Evolutionary conservation across 1,140 invertebrate species (phyloP).

Genomic region (Drosophila repletoides): DNA sequence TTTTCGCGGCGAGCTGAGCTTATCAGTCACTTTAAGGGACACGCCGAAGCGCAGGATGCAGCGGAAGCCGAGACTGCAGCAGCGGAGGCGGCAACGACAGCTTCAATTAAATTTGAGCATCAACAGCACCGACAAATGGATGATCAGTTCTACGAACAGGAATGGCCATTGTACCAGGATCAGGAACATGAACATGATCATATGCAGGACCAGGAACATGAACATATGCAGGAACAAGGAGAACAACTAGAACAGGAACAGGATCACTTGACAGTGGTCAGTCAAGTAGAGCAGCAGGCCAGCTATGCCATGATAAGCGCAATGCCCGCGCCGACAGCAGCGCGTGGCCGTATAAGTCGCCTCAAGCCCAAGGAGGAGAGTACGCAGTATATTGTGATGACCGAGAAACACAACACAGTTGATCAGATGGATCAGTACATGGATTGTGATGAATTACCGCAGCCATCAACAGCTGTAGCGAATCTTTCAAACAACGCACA

Average conservation of each 20-base stretch:
- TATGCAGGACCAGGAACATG: conserved; percentile 1
- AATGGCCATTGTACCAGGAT: conserved; percentile 58
- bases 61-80: conserved; percentile 83
- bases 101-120: conserved; percentile 55
- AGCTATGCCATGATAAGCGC: conserved; percentile 25
- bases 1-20: conserved; percentile 90
- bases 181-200: conserved; percentile 28
- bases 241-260: conserved; percentile 39
- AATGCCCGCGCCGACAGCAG: conserved; percentile 35
- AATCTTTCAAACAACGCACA: background rate
- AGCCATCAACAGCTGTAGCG: background rate
- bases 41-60: conserved; percentile 85
- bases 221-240: conserved; percentile 24
- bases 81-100: conserved; percentile 42
- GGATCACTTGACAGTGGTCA: conserved; percentile 24
- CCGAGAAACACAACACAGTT: conserved; percentile 28
- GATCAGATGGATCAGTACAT: conserved; percentile 36
- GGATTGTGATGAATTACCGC: conserved; percentile 21
- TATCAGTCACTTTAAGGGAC: conserved; percentile 91
- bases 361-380: conserved; percentile 73
- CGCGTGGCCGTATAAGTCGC: conserved; percentile 68
- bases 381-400: conserved; percentile 56
- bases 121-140: conserved; percentile 52
- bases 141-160: conserved; percentile 78
- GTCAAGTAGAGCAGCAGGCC: conserved; percentile 20